Base-by-base conservation (phyloP, 2,113 vertebrate genomes). In the Rana temporaria region DNA sequence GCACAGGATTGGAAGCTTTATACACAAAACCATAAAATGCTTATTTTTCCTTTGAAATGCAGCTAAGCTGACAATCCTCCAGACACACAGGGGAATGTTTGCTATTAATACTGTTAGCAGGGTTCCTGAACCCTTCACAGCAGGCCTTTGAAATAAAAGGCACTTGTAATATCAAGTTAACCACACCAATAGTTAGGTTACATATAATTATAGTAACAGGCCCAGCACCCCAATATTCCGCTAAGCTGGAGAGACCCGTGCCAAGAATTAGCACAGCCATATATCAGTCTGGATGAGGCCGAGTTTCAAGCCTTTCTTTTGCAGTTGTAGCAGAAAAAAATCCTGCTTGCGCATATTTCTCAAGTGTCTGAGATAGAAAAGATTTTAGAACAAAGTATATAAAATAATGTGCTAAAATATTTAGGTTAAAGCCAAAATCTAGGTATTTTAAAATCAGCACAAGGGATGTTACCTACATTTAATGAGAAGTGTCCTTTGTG, bases 121-220 rank as follows among this genome's bases (percentile, higher is more conserved):
- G 42, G 52, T 73, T 69, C 8, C 20, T 16, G 34, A 34, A 32
- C 78, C 24, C 57, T 63, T 63, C 66, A 65, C 60, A 24, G 57
- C 34, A 73, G 69, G 38, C 22, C 53, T 65, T 81, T 59, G 18
- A 73, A 65, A 34, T 26, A 30, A 79, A 79, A 30, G 17, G 42
- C 42, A 52, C 24, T 69, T 30, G 26, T 64, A 74, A 82, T 82
- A 62, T 65, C 26, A 66, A 66, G 53, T 65, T 34, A 72, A 38
- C 52, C 71, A 56, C 52, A 30, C 42, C 52, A 24, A 30, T 55
- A 53, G 48, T 82, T 63, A 75, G 6, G 57, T 82, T 82, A 82
- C 80, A 75, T 75, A 59, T 82, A 82, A 82, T 75, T 75, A 82
- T 82, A 82, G 71, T 75, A 75, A 82, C 80, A 67, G 71, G 52